Conservation (phyloP, 2,113 vertebrate genomes). For the Apodemus speciosus region DNA sequence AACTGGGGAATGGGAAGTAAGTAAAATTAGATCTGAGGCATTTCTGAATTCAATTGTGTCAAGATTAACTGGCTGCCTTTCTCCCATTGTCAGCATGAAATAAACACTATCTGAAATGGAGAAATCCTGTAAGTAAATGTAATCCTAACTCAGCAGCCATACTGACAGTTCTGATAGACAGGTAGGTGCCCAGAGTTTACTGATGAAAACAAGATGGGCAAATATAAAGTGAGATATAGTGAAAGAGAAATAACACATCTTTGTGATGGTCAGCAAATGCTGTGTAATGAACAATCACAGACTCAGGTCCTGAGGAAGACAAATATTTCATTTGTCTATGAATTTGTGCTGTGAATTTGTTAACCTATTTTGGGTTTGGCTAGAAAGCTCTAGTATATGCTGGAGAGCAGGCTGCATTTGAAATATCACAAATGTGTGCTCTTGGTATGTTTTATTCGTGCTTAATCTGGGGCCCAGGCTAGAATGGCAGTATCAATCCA, state of each 20-base stretch:
- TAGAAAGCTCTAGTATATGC: not conserved
- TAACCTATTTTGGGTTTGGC: not conserved
- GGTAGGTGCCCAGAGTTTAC: not conserved
- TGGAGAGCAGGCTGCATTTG: not conserved
- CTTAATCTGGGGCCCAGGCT: not conserved
- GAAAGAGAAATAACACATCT: slow-evolving; percentile 10
- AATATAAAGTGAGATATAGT: not conserved
- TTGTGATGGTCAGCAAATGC: slow-evolving; percentile 22
- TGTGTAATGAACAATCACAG: not conserved
- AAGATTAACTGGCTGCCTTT: slow-evolving; percentile 68
- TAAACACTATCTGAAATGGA: slow-evolving; percentile 59
- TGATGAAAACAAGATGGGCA: slow-evolving; percentile 1
- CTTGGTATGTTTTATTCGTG: not conserved
- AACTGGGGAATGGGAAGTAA: slow-evolving; percentile 71
- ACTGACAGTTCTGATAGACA: not conserved
- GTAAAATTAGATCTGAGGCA: slow-evolving; percentile 73
- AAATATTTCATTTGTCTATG: not conserved
- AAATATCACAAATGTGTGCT: not conserved
- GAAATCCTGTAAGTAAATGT: slow-evolving; percentile 55
- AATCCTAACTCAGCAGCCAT: not conserved
- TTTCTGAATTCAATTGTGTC: slow-evolving; percentile 75
- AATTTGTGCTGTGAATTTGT: not conserved
- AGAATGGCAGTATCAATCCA: not conserved
- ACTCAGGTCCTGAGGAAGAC: not conserved
- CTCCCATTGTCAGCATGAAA: slow-evolving; percentile 60